Base-by-base conservation (phyloP, 2,888 invertebrate species). In the Chrysomela aeneicollis region DNA sequence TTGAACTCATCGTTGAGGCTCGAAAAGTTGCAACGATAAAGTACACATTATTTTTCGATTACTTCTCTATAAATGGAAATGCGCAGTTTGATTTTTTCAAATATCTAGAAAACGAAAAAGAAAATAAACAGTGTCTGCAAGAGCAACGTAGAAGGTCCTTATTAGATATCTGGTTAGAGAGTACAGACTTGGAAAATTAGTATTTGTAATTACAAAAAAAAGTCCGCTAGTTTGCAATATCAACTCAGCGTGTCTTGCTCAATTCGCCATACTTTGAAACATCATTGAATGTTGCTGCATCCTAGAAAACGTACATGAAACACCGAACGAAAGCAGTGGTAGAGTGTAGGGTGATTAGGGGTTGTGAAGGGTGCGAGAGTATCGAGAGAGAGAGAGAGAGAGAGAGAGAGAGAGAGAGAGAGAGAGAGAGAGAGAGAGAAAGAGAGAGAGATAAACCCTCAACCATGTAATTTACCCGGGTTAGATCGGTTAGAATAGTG, bases 401-500 rank as follows among this genome's bases (percentile, higher is more conserved):
- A 71, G 66, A 65, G 61, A 58, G 66, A 66, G 67, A 68, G 61
- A 61, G 54, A 69, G 70, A 71, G n/a, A 15, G 61, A 47, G 66
- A 65, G 61, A 58, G 66, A 66, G 67, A 68, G 61, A 61, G 54
- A 69, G 70, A 71, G 70, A 71, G 67, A 76, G 74, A n/a, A n/a
- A n/a, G n/a, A 35, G 5, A 6, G 10, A 35, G 32, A 35, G 32
- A 73, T 68, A 76, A 78, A 76, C 83, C 84, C 83, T 79, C 81
- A 83, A 82, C 83, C 82, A 78, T 78, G 74, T 82, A 82, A 78
- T 79, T 42, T 79, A 79, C 79, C 79, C 79, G 75, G 72, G 86
- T 89, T 89, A 87, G 88, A 88, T 80, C 91, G 87, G 86, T 90
- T 90, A 88, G 87, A 87, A 88, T 88, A 88, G 87, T 89, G 88